A percentile compares a stretch with the other conserved stretches of the same genome.
These are phyloP conservation scores for Enoplosus armatus DNA, from an alignment of 2,797 vertebrate genomes.

Conservation along the genomic window DNA sequence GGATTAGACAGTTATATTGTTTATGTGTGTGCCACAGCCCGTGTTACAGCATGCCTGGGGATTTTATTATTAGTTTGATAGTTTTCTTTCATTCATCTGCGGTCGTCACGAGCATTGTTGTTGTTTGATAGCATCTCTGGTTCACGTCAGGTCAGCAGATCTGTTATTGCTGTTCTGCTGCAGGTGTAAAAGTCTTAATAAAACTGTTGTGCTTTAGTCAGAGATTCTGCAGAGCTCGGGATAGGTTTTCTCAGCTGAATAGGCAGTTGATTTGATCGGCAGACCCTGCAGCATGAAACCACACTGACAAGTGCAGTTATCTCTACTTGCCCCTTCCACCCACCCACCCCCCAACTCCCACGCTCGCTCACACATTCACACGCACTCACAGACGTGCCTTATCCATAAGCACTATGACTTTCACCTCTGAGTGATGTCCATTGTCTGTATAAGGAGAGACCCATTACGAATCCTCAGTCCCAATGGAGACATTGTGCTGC, in stretches of 20 bases:
- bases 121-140: slow-evolving; percentile 59
- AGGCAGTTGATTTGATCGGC: slow-evolving; percentile 60
- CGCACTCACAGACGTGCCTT: slow-evolving; percentile 17
- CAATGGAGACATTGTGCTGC: slow-evolving; percentile 72
- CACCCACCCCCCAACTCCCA: slow-evolving; percentile 31
- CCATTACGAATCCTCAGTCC: slow-evolving; percentile 62
- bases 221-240: slow-evolving; percentile 29
- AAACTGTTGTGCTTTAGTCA: slow-evolving; percentile 58
- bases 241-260: slow-evolving; percentile 48
- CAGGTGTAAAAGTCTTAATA: slow-evolving; percentile 68
- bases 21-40: slow-evolving; percentile 40
- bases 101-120: slow-evolving; percentile 23
- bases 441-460: slow-evolving; percentile 66
- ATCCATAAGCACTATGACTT: slow-evolving; percentile 57
- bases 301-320: slow-evolving; percentile 50
- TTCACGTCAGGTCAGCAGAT: slow-evolving; percentile 65
- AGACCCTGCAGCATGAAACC: slow-evolving; percentile 54
- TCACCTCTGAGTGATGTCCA: slow-evolving; percentile 72
- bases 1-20: slow-evolving; percentile 60
- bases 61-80: slow-evolving; percentile 64
- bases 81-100: slow-evolving; percentile 58
- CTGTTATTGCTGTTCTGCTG: slow-evolving; percentile 59
- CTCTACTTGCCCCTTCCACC: slow-evolving; percentile 26
- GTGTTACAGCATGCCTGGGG: slow-evolving; percentile 40
- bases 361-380: background rate